A percentile compares a stretch with the other conserved stretches of the same genome.
These are phyloP conservation scores for Leptinotarsa peninsularis DNA, from an alignment of 2,888 invertebrate genomes.

Conservation along the genomic window DNA sequence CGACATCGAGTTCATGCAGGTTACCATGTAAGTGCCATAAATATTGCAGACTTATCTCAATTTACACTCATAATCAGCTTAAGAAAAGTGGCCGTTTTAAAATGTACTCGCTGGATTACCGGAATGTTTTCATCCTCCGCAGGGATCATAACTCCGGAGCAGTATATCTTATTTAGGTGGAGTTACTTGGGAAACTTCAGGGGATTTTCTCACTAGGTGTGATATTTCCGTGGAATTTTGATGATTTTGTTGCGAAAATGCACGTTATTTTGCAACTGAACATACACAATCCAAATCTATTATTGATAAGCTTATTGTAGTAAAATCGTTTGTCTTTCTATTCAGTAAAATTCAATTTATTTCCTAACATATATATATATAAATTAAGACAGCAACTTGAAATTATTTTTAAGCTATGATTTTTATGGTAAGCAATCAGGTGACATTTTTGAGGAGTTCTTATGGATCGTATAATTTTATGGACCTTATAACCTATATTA, in stretches of 20 bases:
- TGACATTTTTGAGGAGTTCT: too few relatives aligned
- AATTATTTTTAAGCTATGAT: too few relatives aligned
- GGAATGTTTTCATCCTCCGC: constrained; percentile 58
- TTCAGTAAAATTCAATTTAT: too few relatives aligned
- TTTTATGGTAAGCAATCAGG: too few relatives aligned
- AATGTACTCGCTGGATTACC: constrained; percentile 65
- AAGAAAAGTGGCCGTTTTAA: constrained; percentile 67
- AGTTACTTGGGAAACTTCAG: constrained; percentile 39
- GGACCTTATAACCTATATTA: too few relatives aligned
- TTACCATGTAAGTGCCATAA: constrained; percentile 67
- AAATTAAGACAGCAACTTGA: too few relatives aligned
- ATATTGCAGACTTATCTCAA: constrained; percentile 67
- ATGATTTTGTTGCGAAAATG: neutral
- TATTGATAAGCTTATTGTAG: too few relatives aligned
- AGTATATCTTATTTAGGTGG: constrained; percentile 62
- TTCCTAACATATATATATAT: too few relatives aligned
- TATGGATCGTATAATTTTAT: too few relatives aligned
- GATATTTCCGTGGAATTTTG: neutral
- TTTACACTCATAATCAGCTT: constrained; percentile 69
- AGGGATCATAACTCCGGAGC: constrained; percentile 59
- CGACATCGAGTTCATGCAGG: constrained; percentile 49
- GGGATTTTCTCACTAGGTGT: constrained; percentile 40
- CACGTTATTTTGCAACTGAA: neutral
- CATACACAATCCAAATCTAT: too few relatives aligned
- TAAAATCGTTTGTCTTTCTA: too few relatives aligned